Percentiles rank a stretch among this genome's conserved stretches.
These are phyloP conservation scores for Agrenia bidenticulata DNA, from an alignment of 2,888 invertebrate genomes.

Conservation along the genomic window DNA sequence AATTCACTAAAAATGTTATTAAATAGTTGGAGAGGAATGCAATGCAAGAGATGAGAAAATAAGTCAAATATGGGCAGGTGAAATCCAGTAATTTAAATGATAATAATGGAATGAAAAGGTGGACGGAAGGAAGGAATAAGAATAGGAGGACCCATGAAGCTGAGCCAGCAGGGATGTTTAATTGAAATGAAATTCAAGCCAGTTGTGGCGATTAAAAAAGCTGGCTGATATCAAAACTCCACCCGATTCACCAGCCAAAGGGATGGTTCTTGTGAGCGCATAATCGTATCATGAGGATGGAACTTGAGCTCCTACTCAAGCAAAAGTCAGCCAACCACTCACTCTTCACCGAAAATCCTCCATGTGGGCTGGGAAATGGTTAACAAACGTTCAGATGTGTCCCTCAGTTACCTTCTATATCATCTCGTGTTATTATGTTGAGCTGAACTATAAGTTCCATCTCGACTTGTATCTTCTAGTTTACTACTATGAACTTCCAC, in stretches of 20 bases:
- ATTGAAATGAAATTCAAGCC: conserved; percentile 9
- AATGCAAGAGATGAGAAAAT: neutral
- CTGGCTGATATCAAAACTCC: conserved; percentile 40
- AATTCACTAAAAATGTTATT: no score
- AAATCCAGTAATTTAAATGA: neutral
- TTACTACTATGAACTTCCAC: neutral
- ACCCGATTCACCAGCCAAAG: conserved; percentile 49
- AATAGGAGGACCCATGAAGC: neutral
- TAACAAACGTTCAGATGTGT: conserved; percentile 2
- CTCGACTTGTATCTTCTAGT: conserved; percentile 3
- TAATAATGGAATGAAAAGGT: neutral
- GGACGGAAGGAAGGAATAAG: neutral
- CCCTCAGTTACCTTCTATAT: neutral
- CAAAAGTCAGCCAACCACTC: conserved; percentile 46
- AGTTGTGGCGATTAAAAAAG: conserved; percentile 38
- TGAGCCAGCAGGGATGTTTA: conserved; percentile 9
- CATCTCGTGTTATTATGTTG: neutral
- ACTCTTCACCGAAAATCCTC: conserved; percentile 48
- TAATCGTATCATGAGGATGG: conserved; percentile 48
- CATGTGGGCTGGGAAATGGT: conserved; percentile 50
- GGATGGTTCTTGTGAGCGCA: conserved; percentile 48
- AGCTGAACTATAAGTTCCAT: neutral
- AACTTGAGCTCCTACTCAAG: conserved; percentile 45
- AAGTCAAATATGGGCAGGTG: neutral
- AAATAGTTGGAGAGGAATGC: no score